Evolutionary conservation across 1,140 invertebrate genomes (phyloP).

Genomic region (Hyposmocoma kahamanoa): DNA sequence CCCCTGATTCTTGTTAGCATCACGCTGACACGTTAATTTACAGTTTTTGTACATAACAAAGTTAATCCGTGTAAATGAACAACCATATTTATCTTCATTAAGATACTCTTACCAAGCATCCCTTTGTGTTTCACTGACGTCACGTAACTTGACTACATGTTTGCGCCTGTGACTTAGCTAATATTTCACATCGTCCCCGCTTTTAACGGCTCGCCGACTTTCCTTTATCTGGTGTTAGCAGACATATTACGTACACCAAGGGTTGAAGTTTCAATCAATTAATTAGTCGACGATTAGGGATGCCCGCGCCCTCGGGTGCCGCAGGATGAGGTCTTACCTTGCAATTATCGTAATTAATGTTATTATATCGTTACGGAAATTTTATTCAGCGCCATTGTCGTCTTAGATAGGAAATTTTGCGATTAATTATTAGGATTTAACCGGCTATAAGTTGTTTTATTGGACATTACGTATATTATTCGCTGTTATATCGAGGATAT

Average conservation of each 20-base stretch:
- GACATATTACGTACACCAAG: slow-evolving; percentile 61
- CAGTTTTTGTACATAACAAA: slow-evolving; percentile 40
- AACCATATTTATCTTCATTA: slow-evolving; percentile 71
- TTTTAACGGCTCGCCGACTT: slow-evolving; percentile 60
- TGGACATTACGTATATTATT: too few species aligned
- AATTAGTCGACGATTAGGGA: slow-evolving; percentile 63
- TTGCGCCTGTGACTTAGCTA: slow-evolving; percentile 63
- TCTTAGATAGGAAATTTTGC: too few species aligned
- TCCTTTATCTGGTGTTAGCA: slow-evolving; percentile 65
- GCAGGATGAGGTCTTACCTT: slow-evolving; percentile 35
- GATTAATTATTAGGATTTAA: too few species aligned
- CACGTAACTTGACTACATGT: slow-evolving; percentile 59
- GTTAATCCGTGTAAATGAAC: slow-evolving; percentile 65
- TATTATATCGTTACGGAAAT: slow-evolving; percentile 25
- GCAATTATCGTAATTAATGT: slow-evolving; percentile 59
- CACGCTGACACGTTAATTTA: slow-evolving; percentile 27
- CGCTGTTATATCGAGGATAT: too few species aligned
- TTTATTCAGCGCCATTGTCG: not conserved
- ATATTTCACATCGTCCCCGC: slow-evolving; percentile 65
- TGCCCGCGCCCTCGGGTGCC: slow-evolving; percentile 32
- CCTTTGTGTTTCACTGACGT: slow-evolving; percentile 62
- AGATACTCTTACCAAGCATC: slow-evolving; percentile 61
- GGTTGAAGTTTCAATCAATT: slow-evolving; percentile 70
- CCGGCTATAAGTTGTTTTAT: too few species aligned
- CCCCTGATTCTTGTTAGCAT: not conserved